Base-by-base conservation (phyloP, 2,113 vertebrate species). In the Ranitomeya variabilis region DNA sequence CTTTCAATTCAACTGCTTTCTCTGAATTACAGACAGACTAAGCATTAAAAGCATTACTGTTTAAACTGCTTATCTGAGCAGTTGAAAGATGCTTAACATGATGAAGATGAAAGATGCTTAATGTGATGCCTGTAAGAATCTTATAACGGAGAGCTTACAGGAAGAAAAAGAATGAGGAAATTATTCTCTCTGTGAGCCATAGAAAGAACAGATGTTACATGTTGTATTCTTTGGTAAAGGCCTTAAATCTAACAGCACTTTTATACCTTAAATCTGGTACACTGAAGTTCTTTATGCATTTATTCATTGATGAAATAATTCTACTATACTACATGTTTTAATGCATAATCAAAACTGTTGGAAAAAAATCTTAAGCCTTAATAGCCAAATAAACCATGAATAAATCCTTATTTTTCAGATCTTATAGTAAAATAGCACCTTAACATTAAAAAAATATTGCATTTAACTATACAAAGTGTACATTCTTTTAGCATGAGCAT, bases 31-130 rank as follows among this genome's bases (percentile, higher is more conserved):
- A 79, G 59, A 85, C 81, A 77, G 87, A 52, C 73, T 78, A 78
- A 89, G 80, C 87, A 85, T 89, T 89, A 89, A 85, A 89, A 76
- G 87, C 87, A 89, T 89, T 89, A 89, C 73, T 79, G 73, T 89
- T 89, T 89, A 89, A 89, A 89, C 87, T 89, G 87, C 87, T 89
- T 89, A 89, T 89, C 81, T 85, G 87, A 89, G 87, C 82, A 89
- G 82, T 85, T 85, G 87, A 85, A 89, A 89, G 87, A 89, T 89
- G 87, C 87, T 89, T 89, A 89, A 89, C 87, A 85, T 89, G 87
- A 89, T 84, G 71, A 89, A 89, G 82, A 89, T 89, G 87, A 89
- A 89, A 89, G 87, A 89, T 85, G 87, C 87, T 89, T 89, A 89
- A 89, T 89, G 87, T 89, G 87, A 89, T 89, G 87, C 87, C 81